Conservation (phyloP, 1,140 invertebrate genomes). For the Drosophila murphyi region DNA sequence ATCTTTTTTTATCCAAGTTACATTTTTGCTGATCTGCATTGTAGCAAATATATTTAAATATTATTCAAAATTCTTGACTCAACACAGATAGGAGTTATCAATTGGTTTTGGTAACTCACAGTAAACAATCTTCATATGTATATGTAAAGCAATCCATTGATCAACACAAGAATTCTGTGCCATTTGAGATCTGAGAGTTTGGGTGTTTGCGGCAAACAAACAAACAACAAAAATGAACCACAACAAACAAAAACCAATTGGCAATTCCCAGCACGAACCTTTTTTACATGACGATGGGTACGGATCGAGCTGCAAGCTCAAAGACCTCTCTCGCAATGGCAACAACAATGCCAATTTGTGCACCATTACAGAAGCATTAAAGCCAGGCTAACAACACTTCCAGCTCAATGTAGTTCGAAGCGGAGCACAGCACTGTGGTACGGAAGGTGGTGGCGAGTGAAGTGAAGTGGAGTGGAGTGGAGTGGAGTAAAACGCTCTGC, state of each 20-base stretch:
- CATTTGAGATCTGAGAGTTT: constrained; percentile 24
- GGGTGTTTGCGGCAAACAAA: constrained; percentile 2
- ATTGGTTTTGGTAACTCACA: not conserved
- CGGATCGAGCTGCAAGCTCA: constrained; percentile 27
- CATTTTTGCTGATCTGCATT: too few species aligned
- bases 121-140: not conserved
- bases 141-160: constrained; percentile 18
- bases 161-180: constrained; percentile 21
- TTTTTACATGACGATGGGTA: constrained; percentile 47
- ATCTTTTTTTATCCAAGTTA: too few species aligned
- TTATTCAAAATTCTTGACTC: too few species aligned
- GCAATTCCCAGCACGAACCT: constrained; percentile 65
- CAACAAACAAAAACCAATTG: constrained; percentile 40
- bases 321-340: constrained; percentile 19
- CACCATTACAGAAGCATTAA: constrained; percentile 75
- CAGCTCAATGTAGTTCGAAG: constrained; percentile 23
- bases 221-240: constrained; percentile 15
- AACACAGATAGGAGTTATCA: too few species aligned
- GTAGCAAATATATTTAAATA: too few species aligned
- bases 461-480: not conserved
- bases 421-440: not conserved
- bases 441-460: not conserved
- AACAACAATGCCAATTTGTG: constrained; percentile 69
- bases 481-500: not conserved
- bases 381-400: constrained; percentile 39